Base-by-base conservation (phyloP, 35 echinoderm and acorn worm genomes). In the Amphiura filiformis region DNA sequence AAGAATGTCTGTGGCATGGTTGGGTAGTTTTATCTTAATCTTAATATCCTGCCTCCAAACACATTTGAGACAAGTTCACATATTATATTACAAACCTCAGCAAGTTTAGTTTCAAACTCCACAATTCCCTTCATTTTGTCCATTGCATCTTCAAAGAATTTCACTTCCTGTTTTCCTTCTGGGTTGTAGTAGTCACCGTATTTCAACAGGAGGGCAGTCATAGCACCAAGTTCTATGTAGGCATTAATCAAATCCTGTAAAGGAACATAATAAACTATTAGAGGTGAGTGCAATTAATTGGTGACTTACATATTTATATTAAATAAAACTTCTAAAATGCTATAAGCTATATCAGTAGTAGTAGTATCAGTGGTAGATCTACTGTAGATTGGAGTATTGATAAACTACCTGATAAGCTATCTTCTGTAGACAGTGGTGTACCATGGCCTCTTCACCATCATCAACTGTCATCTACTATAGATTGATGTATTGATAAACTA, bases 81-180 rank as follows among this genome's bases (percentile, higher is more conserved):
- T n/a, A n/a, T n/a, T n/a, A n/a, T n/a, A n/a, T n/a, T n/a, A n/a
- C n/a, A n/a, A n/a, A 95, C 93, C 20, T 87, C 37, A 65, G 89
- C 88, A 34, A 95, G 78, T 37, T 91, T 83, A 35, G 80, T 87
- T 78, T 95, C 93, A 91, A 95, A 91, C 37, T 91, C 89, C 0
- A 95, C 37, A 23, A 95, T 88, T 22, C 84, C 80, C 38, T 88
- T 49, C 57, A 95, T 83, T 23, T 76, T 41, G 38, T 32, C 34
- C 30, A 57, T 30, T 33, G 85, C 88, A 3, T 40, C 47, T 28
- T 47, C 61, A 41, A 84, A 49, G 31, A 83, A 32, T 9, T 34
- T 31, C 40, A 34, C 84, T 30, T 38, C 42, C 57, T 86, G 52
- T 56, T 30, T 20, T 31, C 33, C 84, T 36, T 70, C 57, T 34